Base-by-base conservation (phyloP, 2,888 invertebrate genomes). In the Cremastinae sp. region DNA sequence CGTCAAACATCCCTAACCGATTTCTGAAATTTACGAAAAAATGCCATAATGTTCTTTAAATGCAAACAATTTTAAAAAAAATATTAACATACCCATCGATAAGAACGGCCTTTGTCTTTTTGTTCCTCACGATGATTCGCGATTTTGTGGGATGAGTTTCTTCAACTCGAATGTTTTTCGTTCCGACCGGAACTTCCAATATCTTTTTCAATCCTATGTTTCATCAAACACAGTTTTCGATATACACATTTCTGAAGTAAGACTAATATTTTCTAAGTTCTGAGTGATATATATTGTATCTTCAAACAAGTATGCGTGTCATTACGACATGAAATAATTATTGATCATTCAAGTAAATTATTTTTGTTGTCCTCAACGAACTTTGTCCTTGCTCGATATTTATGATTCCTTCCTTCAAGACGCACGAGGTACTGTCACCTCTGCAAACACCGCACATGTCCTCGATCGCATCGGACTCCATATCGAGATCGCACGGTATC, bases 391-490 rank as follows among this genome's bases (percentile, higher is more conserved):
- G 88, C 66, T 88, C 86, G 35, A 91, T 88, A 78, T 90, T 90
- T 59, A 90, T 87, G 39, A 87, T 85, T 18, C 89, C 90, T 70
- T 84, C 85, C 41, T 85, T 83, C 3, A 90, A 76, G 1, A 80
- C 81, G 79, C 90, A 94, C 8, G 91, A 91, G 4, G 91, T 91
- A 80, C 93, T 92, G 84, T 93, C 92, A 0, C 94, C 94, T 20
- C 91, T 92, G 86, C 94, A 94, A 18, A 93, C 91, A 1, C 93
- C 93, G 85, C 94, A 94, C 70, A 89, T 85, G 84, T 94, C 94
- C 83, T 92, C 92, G 43, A 90, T 89, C 0, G 92, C 91, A 75
- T 87, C 87, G 2, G 92, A 92, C 81, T 92, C 91, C 74, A 92
- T 90, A 72, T 90, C 87, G 88, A 91, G 90, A 84, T 92, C 92